phyloP scores from a whole-genome alignment of 1,140 invertebrate species.

The Euschistus heros region DNA sequence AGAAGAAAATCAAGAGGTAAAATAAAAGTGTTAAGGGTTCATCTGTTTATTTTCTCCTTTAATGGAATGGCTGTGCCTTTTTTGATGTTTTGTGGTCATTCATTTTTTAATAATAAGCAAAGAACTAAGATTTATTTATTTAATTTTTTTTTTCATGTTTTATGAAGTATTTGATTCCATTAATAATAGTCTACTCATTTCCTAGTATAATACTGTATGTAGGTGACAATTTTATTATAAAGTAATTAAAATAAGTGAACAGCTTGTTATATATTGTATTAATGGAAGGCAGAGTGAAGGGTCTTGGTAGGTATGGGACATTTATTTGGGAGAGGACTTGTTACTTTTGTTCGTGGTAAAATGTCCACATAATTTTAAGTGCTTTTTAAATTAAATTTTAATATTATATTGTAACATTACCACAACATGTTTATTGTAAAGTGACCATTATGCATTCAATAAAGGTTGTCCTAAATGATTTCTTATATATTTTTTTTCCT shows the following conservation, averaged over 20 bases:
- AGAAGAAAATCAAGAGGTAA: no score
- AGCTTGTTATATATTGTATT: slow-evolving; percentile 1
- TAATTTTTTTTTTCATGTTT: no score
- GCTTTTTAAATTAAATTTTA: slow-evolving; percentile 27
- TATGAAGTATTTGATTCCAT: neutral
- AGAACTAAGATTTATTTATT: neutral
- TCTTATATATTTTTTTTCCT: neutral
- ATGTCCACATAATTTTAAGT: slow-evolving; percentile 24
- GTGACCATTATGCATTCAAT: slow-evolving; percentile 32
- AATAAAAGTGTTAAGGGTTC: no score
- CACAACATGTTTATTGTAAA: slow-evolving; percentile 25
- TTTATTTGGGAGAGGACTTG: slow-evolving; percentile 2
- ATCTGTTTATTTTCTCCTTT: neutral
- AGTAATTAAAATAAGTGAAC: slow-evolving; percentile 1
- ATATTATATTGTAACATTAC: slow-evolving; percentile 20
- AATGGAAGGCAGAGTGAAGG: neutral
- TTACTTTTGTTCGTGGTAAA: slow-evolving; percentile 14
- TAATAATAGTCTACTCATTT: neutral
- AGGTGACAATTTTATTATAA: neutral
- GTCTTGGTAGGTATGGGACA: neutral
- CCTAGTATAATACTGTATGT: slow-evolving; percentile 7
- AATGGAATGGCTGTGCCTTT: slow-evolving; percentile 13
- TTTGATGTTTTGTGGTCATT: slow-evolving; percentile 4
- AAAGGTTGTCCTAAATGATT: slow-evolving; percentile 30
- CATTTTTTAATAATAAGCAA: neutral